A percentile compares a stretch with the other conserved stretches of the same genome.
Evolutionary conservation across 2,113 vertebrate genomes (phyloP).

Genomic region (Pavo muticus): DNA sequence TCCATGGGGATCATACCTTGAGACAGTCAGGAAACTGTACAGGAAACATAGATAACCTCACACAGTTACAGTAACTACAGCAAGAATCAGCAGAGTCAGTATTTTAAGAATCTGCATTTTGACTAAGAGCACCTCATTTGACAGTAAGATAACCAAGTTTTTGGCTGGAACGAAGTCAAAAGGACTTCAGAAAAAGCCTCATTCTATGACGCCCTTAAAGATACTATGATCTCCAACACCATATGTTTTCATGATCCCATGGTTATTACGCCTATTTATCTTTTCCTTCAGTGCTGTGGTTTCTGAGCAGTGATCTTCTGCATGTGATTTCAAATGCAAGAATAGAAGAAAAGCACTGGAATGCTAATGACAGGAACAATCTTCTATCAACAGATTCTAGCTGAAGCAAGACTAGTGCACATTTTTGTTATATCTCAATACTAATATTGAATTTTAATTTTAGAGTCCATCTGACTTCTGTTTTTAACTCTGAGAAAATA

Average conservation of each 20-base stretch:
- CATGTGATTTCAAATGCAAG: not conserved
- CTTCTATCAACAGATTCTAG: not conserved
- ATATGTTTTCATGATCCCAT: not conserved
- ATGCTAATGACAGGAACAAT: not conserved
- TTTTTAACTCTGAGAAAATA: not conserved
- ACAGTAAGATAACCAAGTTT: not conserved
- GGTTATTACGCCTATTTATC: not conserved
- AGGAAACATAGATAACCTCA: not conserved
- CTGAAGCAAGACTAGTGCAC: not conserved
- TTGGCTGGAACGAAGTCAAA: not conserved
- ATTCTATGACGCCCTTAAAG: not conserved
- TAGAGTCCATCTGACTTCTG: not conserved
- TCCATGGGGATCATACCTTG: not conserved
- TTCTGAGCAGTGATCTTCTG: not conserved
- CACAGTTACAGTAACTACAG: not conserved
- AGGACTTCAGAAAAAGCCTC: rapidly evolving
- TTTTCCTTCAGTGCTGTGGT: not conserved
- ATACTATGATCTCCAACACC: not conserved
- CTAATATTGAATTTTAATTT: not conserved
- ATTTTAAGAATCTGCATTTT: not conserved
- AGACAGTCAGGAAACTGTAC: not conserved
- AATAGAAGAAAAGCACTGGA: not conserved
- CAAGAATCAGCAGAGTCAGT: not conserved
- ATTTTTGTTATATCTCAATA: not conserved
- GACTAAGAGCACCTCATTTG: not conserved